Evolutionary conservation across 2,888 invertebrate species (phyloP), one percentile per base, ranked within the genome.

Genomic region (Ophonus ardosiacus): DNA sequence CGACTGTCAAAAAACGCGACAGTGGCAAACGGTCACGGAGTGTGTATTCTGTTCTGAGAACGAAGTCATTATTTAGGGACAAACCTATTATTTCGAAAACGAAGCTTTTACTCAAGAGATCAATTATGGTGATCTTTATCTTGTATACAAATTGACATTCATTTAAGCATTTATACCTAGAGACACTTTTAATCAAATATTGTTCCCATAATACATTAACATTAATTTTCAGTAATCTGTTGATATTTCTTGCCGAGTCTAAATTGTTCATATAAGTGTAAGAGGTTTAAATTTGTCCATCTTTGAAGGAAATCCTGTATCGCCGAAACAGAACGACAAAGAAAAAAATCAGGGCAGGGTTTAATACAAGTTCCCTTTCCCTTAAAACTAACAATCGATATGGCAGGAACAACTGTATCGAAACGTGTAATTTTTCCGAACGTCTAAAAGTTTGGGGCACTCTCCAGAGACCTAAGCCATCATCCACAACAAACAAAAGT

Each of bases 401-500:
- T 65, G 43, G 63, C 17, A 61, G 18, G 17, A 61, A 81, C 81
- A 81, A 81, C 65, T 81, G 61, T 81, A 81, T 81, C 43, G 65
- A 18, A 81, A 63, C 43, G 81, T 65, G 63, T 65, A 61, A 61
- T 81, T 81, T 81, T 81, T 81, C 61, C n/a, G 65, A 81, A 63
- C 21, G 61, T 65, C 81, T 61, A 21, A 79, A 38, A 81, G 43
- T 81, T 65, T 81, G 43, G 40, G 24, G 17, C 63, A 81, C 65
- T 18, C 65, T 63, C 81, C 17, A 13, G 81, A 63, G 63, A 43
- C 13, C 24, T 81, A 38, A 65, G 81, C 17, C 21, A 78, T 24
- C 78, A 63, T 81, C 81, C 57, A 81, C 81, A 81, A 57, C 81
- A 63, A 61, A 63, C 21, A 81, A 65, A 81, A 81, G 38, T 81